A percentile compares a stretch with the other conserved stretches of the same genome.
phyloP scores from a whole-genome alignment of 2,797 vertebrate genomes.

The Protosalanx chinensis region DNA sequence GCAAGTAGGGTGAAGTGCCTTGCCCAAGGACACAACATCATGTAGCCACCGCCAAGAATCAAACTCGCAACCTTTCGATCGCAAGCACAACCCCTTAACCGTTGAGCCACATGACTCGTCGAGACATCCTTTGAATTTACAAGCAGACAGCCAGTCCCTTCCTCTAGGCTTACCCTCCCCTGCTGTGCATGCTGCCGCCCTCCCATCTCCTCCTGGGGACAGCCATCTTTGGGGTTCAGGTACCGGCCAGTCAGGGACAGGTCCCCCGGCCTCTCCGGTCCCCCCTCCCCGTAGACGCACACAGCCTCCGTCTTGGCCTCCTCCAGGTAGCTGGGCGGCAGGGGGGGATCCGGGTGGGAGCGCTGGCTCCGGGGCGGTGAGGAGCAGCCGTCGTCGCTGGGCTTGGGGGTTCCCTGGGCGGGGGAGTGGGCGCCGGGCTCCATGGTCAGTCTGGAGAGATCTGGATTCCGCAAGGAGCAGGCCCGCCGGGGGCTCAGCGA shows the following conservation, averaged over 20 bases:
- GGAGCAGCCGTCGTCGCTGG: conserved; percentile 64
- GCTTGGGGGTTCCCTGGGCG: conserved; percentile 77
- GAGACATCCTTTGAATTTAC: background rate
- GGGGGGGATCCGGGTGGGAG: conserved; percentile 63
- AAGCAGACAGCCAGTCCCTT: background rate
- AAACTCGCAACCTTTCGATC: too few species aligned
- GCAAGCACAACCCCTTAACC: too few species aligned
- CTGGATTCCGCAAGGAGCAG: conserved; percentile 75
- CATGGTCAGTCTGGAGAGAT: conserved; percentile 72
- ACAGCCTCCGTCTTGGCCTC: conserved; percentile 75
- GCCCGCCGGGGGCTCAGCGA: conserved; percentile 77
- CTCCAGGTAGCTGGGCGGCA: conserved; percentile 73
- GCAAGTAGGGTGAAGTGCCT: too few species aligned
- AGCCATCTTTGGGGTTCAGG: conserved; percentile 64
- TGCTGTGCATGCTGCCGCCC: conserved; percentile 56
- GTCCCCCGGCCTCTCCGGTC: conserved; percentile 59
- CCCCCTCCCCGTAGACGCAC: conserved; percentile 58
- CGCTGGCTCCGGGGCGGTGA: conserved; percentile 65
- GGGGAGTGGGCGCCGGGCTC: conserved; percentile 78
- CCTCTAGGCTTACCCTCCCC: conserved; percentile 59
- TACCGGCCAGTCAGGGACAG: conserved; percentile 59
- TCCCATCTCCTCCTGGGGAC: conserved; percentile 55
- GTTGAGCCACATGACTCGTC: too few species aligned
- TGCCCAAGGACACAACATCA: too few species aligned
- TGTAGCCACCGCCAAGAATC: too few species aligned